Base-by-base conservation (phyloP, 2,113 vertebrate species). In the Zapus hudsonius region DNA sequence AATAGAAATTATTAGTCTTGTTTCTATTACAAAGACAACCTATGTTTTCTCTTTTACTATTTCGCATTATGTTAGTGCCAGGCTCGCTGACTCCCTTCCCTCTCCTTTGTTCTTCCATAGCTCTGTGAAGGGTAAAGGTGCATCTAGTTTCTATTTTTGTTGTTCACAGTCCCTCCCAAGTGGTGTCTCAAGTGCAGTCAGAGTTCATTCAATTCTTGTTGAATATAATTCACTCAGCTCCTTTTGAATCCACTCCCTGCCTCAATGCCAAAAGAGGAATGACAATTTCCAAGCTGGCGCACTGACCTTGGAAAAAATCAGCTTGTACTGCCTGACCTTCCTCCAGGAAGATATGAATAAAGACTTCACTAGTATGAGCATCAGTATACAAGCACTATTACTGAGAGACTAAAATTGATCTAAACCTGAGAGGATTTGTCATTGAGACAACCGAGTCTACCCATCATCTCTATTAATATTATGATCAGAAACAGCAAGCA, bases 161-260 rank as follows among this genome's bases (percentile, higher is more conserved):
- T 22, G 15, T 27, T 4, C 12, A 27, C 4, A 67, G 20, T 70
- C 82, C 42, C 7, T 66, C 38, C 5, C 23, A 47, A 86, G 40
- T 7, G 40, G 7, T 76, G 31, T 64, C 63, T 76, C 76, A 90
- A 42, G n/a, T 67, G 36, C 13, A 85, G 87, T 82, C 36, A 70
- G 61, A 86, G 69, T 92, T 86, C 83, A 95, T 87, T 93, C 82
- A 82, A 93, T 44, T 31, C 69, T 84, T 76, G 12, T n/a, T 23
- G 66, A 27, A 64, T 73, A 76, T 92, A 67, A 55, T 95, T 84
- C 40, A 90, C 63, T 87, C 75, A 47, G 63, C 23, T 76, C 19
- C 76, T 93, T 93, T 59, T 47, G 75, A 61, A 70, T 76, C 3
- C 38, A 69, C 42, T 38, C 1, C 6, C 17, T 87, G 63, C 27